Percentiles rank a stretch among this genome's conserved stretches.
Evolutionary conservation across 2,113 vertebrate genomes (phyloP).

Genomic region (Zingel zingel): DNA sequence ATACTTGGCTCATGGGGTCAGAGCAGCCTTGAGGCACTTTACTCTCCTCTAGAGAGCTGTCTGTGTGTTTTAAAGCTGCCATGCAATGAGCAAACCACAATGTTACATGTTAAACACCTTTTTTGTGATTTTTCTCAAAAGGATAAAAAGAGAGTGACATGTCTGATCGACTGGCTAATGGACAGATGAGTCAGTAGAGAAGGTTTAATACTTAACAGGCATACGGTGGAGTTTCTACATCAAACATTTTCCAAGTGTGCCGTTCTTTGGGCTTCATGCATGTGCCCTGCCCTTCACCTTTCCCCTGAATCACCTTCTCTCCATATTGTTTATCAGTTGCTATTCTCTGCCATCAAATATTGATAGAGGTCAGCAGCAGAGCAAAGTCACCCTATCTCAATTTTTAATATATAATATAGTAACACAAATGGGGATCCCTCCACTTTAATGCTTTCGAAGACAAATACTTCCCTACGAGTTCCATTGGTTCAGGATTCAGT

Average conservation of each 20-base stretch:
- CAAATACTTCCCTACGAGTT: conserved; percentile 51
- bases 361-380: conserved; percentile 73
- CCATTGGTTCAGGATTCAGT: conserved; percentile 57
- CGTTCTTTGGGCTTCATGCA: conserved; percentile 22
- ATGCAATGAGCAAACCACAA: neutral
- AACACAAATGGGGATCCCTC: conserved; percentile 63
- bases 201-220: neutral
- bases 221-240: neutral
- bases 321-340: conserved; percentile 76
- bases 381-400: conserved; percentile 75
- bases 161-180: conserved; percentile 24
- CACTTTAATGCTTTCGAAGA: conserved; percentile 62
- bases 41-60: conserved; percentile 32
- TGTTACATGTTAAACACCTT: conserved; percentile 4
- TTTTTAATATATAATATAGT: conserved; percentile 82
- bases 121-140: conserved; percentile 20
- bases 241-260: conserved; percentile 13
- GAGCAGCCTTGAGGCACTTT: conserved; percentile 42
- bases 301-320: conserved; percentile 30
- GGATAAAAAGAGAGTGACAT: conserved; percentile 20
- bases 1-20: conserved; percentile 56
- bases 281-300: conserved; percentile 52
- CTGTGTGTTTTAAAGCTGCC: conserved; percentile 33
- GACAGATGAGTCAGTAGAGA: neutral
- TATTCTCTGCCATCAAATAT: conserved; percentile 76